phyloP scores from a whole-genome alignment of 1,140 invertebrate genomes.

The Macrostomum lignano region DNA sequence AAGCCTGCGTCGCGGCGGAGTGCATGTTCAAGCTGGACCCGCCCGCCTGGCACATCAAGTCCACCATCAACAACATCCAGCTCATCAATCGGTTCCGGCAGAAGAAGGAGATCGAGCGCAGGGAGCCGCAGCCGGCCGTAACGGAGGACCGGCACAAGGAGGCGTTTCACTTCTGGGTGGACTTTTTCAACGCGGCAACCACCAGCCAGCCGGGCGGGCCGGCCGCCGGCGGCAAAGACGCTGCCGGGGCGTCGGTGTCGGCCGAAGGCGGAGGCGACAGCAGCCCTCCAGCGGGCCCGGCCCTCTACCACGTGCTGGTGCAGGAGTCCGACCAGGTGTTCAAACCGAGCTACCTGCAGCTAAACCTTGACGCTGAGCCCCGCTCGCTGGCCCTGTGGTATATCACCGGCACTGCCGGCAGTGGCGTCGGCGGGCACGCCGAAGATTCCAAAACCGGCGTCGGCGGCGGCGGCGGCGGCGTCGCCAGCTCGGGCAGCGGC shows the following conservation, averaged over 20 bases:
- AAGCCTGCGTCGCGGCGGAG: constrained; percentile 82
- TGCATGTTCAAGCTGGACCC: constrained; percentile 97
- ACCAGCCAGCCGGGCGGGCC: too few relatives aligned
- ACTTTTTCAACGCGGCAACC: constrained; percentile 80
- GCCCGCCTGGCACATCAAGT: constrained; percentile 90
- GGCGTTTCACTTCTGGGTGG: constrained; percentile 86
- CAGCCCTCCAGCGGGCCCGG: constrained; percentile 3
- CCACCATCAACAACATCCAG: constrained; percentile 83
- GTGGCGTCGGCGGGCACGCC: too few relatives aligned
- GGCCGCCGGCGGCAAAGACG: too few relatives aligned
- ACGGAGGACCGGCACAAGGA: constrained; percentile 15
- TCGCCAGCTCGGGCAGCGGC: too few relatives aligned
- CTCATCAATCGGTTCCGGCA: constrained; percentile 71
- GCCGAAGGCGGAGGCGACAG: not conserved
- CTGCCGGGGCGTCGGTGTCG: too few relatives aligned
- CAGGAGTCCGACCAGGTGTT: constrained; percentile 66
- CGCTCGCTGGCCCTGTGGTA: too few relatives aligned
- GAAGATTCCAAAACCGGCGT: too few relatives aligned
- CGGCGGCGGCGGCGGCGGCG: too few relatives aligned
- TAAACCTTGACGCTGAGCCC: constrained; percentile 57
- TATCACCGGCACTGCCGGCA: too few relatives aligned
- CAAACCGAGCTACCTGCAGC: constrained; percentile 73
- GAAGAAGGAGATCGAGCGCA: constrained; percentile 27
- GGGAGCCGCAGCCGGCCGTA: constrained; percentile 13
- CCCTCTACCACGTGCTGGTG: constrained; percentile 36